These are phyloP conservation scores for Pandemis corylana DNA, from an alignment of 2,888 invertebrate species.

Conservation along the genomic window DNA sequence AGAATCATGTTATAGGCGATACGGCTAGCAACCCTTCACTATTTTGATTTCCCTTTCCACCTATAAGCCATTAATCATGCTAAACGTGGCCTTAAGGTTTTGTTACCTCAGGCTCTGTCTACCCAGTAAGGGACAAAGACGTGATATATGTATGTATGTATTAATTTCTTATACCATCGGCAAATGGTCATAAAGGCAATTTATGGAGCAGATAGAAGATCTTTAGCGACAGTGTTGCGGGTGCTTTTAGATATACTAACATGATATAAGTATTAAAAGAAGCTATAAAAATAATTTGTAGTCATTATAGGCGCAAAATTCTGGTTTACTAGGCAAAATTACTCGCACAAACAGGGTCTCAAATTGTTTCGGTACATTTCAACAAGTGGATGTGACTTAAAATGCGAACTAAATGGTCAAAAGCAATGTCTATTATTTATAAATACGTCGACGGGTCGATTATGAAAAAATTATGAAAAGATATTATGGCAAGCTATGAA, in stretches of 20 bases:
- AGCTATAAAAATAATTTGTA: constrained; percentile 22
- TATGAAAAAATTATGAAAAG: too few species aligned
- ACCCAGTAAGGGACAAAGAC: too few species aligned
- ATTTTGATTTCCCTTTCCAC: too few species aligned
- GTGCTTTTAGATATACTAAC: neutral
- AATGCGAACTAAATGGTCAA: neutral
- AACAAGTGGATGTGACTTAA: too few species aligned
- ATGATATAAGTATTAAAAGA: constrained; percentile 8
- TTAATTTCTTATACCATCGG: neutral
- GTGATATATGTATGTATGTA: too few species aligned
- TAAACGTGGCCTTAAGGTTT: too few species aligned
- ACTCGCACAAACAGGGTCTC: neutral
- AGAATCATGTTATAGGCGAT: too few species aligned
- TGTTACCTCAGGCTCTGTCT: too few species aligned
- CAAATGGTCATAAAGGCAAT: neutral
- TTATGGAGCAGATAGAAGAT: neutral
- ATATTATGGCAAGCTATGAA: neutral
- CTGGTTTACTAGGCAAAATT: neutral
- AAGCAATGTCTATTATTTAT: neutral
- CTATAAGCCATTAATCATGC: too few species aligned
- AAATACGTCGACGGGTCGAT: neutral
- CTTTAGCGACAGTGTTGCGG: constrained; percentile 21
- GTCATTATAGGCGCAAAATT: neutral
- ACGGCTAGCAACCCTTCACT: too few species aligned
- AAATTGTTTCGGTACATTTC: too few species aligned